A percentile compares a stretch with the other conserved stretches of the same genome.
These are phyloP conservation scores for Microtus ochrogaster DNA, from an alignment of 2,113 vertebrate species.

Conservation along the genomic window DNA sequence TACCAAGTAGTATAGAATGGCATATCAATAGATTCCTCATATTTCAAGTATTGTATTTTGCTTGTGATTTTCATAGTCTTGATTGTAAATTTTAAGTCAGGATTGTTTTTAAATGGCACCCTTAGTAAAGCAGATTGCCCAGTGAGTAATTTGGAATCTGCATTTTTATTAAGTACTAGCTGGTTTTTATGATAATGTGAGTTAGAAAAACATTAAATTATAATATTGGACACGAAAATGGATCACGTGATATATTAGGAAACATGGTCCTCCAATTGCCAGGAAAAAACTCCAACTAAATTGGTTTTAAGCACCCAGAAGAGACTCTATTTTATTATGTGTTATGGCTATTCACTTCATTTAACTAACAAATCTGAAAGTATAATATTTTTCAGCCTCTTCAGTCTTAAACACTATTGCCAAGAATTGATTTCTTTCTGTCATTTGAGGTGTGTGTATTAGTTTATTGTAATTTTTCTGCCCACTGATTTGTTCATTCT, in stretches of 20 bases:
- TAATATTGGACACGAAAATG: not conserved
- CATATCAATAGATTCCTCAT: not conserved
- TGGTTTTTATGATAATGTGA: not conserved
- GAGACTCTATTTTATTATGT: not conserved
- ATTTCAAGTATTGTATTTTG: not conserved
- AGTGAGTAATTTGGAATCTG: not conserved
- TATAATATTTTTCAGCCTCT: not conserved
- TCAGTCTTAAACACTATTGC: not conserved
- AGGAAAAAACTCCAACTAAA: not conserved
- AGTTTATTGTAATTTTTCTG: not conserved
- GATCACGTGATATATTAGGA: not conserved
- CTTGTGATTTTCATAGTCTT: not conserved
- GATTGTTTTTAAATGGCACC: not conserved
- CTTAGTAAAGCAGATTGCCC: not conserved
- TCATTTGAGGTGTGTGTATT: not conserved
- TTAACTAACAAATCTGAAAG: not conserved
- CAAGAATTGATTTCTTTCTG: not conserved
- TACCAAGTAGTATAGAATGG: not conserved
- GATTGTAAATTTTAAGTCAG: not conserved
- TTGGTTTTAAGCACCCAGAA: not conserved
- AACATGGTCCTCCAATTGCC: not conserved
- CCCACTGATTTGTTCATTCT: not conserved
- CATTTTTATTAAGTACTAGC: not conserved
- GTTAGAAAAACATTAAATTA: conserved; percentile 20
- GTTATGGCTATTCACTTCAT: not conserved